Percentiles rank a stretch among this genome's conserved stretches.
phyloP scores from a whole-genome alignment of 2,888 invertebrate genomes.

The Choristoneura rosaceana region DNA sequence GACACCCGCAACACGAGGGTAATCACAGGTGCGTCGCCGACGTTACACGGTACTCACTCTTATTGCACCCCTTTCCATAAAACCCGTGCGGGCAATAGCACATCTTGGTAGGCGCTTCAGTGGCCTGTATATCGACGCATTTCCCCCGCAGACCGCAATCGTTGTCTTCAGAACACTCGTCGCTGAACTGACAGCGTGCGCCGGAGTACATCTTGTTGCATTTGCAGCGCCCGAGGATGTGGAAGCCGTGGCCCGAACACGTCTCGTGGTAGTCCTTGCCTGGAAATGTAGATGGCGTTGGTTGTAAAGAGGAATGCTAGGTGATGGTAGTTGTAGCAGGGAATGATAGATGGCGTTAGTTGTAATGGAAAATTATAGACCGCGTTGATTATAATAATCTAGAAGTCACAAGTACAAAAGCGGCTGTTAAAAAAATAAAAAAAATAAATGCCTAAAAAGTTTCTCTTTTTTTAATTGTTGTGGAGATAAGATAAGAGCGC shows the following conservation, averaged over 20 bases:
- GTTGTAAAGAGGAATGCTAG: background rate
- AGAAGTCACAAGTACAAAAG: too few species aligned
- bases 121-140: constrained; percentile 93
- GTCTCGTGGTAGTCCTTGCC: constrained; percentile 92
- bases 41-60: constrained; percentile 89
- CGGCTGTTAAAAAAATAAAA: too few species aligned
- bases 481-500: too few species aligned
- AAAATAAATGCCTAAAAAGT: too few species aligned
- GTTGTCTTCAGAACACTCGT: constrained; percentile 93
- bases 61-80: constrained; percentile 93
- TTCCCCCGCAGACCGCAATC: constrained; percentile 95
- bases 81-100: constrained; percentile 97
- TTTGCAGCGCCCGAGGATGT: constrained; percentile 91
- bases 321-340: too few species aligned
- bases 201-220: constrained; percentile 94
- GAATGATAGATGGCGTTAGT: too few species aligned
- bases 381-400: too few species aligned
- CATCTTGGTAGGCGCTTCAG: constrained; percentile 91
- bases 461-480: too few species aligned
- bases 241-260: constrained; percentile 94
- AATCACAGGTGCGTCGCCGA: too few species aligned
- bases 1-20: too few species aligned
- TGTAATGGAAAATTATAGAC: too few species aligned
- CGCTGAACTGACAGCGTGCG: constrained; percentile 93
- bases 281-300: constrained; percentile 51